A percentile compares a stretch with the other conserved stretches of the same genome.
Conservation (phyloP, 2,797 vertebrate species). For the Chrosomus eos region DNA sequence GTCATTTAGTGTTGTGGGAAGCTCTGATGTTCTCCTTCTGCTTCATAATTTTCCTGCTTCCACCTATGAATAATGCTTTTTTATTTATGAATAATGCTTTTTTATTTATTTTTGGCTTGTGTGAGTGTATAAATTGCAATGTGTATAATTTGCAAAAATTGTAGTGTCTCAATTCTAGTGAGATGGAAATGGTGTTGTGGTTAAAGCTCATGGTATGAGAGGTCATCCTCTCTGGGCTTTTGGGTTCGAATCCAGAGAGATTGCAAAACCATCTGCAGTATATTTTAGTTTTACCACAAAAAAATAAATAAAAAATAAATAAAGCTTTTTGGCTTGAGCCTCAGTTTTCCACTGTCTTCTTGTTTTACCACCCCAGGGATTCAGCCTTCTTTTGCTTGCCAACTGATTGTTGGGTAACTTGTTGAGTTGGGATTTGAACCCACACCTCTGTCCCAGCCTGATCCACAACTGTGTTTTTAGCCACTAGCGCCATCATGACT, state of each 20-base stretch:
- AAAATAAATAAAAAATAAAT: too few relatives aligned
- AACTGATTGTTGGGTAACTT: not conserved
- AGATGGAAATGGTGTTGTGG: too few relatives aligned
- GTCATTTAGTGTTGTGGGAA: constrained; percentile 85
- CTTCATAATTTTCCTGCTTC: constrained; percentile 94
- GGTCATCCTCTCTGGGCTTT: too few relatives aligned
- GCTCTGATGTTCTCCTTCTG: constrained; percentile 87
- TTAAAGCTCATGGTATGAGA: too few relatives aligned
- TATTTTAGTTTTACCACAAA: too few relatives aligned
- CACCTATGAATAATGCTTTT: constrained; percentile 83
- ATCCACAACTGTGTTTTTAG: fast-evolving
- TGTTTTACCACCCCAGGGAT: too few relatives aligned
- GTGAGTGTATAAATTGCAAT: not conserved
- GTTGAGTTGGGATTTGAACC: not conserved
- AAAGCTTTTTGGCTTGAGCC: too few relatives aligned
- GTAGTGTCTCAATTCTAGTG: too few relatives aligned
- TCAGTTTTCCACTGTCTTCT: not conserved
- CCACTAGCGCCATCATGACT: not conserved
- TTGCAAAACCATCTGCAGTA: too few relatives aligned
- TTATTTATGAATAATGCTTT: constrained; percentile 76
- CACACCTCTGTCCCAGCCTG: not conserved
- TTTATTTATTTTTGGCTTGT: not conserved
- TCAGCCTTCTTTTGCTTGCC: not conserved
- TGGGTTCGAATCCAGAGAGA: too few relatives aligned
- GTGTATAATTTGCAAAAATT: too few relatives aligned